phyloP scores from a whole-genome alignment of 2,113 vertebrate genomes.

The Malurus melanocephalus region DNA sequence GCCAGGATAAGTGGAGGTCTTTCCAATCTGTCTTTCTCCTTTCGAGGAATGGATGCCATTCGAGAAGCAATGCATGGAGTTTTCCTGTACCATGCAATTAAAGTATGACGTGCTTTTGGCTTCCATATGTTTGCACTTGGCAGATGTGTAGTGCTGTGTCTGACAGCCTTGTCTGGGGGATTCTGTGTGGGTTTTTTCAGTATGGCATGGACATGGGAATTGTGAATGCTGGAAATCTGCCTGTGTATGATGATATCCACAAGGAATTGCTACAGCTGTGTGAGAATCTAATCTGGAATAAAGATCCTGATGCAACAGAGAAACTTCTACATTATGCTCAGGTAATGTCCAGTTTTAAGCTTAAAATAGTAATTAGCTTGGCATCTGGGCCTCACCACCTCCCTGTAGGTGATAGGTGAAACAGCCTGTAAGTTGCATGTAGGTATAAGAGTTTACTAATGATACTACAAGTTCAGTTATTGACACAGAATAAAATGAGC shows the following conservation, averaged over 20 bases:
- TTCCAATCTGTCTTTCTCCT: constrained; percentile 96
- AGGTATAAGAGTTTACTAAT: background rate
- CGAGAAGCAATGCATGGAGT: constrained; percentile 95
- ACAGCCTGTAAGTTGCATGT: background rate
- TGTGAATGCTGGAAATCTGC: constrained; percentile 94
- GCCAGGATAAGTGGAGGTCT: constrained; percentile 92
- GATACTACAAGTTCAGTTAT: background rate
- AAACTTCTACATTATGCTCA: constrained; percentile 91
- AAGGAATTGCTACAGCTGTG: constrained; percentile 89
- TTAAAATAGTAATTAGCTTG: background rate
- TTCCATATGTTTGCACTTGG: background rate
- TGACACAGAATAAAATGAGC: background rate
- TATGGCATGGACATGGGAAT: constrained; percentile 98
- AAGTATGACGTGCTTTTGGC: constrained; percentile 59
- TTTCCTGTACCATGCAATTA: constrained; percentile 92
- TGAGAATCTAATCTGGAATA: constrained; percentile 96
- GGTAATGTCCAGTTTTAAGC: constrained; percentile 67
- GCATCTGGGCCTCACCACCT: background rate
- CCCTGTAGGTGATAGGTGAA: background rate
- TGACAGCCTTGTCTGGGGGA: background rate
- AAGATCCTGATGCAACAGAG: constrained; percentile 89
- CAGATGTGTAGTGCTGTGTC: background rate
- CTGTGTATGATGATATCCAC: constrained; percentile 92
- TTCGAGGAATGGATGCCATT: constrained; percentile 95
- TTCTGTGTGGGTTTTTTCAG: constrained; percentile 57